phyloP scores from a whole-genome alignment of 2,888 invertebrate genomes.

The Nymphalis urticae region DNA sequence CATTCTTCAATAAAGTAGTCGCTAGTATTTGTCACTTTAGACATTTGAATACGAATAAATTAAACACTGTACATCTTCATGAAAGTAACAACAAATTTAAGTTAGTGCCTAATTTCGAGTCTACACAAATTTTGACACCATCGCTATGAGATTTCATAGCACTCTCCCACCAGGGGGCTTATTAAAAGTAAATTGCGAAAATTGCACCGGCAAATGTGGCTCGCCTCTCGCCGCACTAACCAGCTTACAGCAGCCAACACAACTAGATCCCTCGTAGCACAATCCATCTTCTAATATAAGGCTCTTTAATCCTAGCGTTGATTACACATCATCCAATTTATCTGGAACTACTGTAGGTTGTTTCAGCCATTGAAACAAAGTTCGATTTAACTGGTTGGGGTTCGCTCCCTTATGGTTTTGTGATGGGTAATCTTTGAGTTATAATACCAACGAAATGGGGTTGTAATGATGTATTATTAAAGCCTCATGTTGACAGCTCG shows the following conservation, averaged over 20 bases:
- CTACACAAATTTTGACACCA: conserved; percentile 39
- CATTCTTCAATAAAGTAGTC: no score
- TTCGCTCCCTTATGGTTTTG: conserved; percentile 54
- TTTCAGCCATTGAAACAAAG: conserved; percentile 31
- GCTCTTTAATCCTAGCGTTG: conserved; percentile 46
- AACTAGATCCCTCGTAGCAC: conserved; percentile 45
- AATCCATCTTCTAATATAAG: conserved; percentile 31
- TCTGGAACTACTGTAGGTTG: conserved; percentile 46
- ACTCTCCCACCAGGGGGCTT: conserved; percentile 68
- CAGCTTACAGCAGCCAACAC: conserved; percentile 56
- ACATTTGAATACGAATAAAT: conserved; percentile 7
- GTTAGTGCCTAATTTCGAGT: conserved; percentile 30
- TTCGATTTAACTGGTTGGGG: conserved; percentile 42
- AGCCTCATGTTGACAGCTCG: conserved; percentile 68
- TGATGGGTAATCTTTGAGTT: conserved; percentile 75
- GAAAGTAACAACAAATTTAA: conserved; percentile 22
- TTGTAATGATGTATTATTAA: conserved; percentile 71
- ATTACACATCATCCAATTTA: conserved; percentile 45
- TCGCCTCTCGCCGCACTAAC: conserved; percentile 64
- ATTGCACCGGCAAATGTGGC: conserved; percentile 79
- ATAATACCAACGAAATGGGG: conserved; percentile 65
- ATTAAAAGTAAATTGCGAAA: conserved; percentile 81
- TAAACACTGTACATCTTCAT: not conserved
- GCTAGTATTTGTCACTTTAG: not conserved
- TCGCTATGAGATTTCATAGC: conserved; percentile 63